Base-by-base conservation (phyloP, 2,888 invertebrate genomes). In the Malthinus flaveolus region DNA sequence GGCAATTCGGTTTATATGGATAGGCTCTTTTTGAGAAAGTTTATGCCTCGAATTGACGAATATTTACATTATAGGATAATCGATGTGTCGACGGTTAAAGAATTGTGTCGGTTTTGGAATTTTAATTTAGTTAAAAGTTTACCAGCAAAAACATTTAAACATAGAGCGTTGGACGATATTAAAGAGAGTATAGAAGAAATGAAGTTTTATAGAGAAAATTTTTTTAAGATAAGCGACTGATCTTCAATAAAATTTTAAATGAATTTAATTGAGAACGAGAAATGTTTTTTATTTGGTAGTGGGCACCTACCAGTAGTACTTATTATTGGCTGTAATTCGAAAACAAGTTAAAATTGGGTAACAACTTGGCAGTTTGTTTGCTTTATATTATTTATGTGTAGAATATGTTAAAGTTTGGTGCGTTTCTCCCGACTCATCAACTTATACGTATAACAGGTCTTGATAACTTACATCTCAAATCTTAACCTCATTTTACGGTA, bases 1-100 rank as follows among this genome's bases (percentile, higher is more conserved):
- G 97, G 97, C 0, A 97, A 93, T 80, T 87, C 91, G 50, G 84
- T 97, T 3, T 91, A 93, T 69, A 87, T 90, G 84, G 97, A 98
- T 75, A 83, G 91, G 62, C 66, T 88, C 49, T 98, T 97, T 78
- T 73, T 98, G 15, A 73, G 77, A 8, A 90, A 90, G 78, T 87
- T 90, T 73, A 93, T 97, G 92, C 95, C 95, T 0, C 80, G 67
- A 39, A 78, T 97, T 5, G 75, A 90, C 72, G 74, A 84, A 1
- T 91, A 94, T 75, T 79, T 97, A 64, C 95, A 97, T 75, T 96
- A 97, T 77, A 85, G 97, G 68, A 89, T 94, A 42, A 87, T 99
- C 62, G 98, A 98, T 81, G 95, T 97, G 1, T 93, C 92, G 33
- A 86, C 92, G 0, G 79, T 98, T 11, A 97, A 96, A 75, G 96